phyloP scores from a whole-genome alignment of 2,113 vertebrate genomes.

The Ceyx cyanopectus region DNA sequence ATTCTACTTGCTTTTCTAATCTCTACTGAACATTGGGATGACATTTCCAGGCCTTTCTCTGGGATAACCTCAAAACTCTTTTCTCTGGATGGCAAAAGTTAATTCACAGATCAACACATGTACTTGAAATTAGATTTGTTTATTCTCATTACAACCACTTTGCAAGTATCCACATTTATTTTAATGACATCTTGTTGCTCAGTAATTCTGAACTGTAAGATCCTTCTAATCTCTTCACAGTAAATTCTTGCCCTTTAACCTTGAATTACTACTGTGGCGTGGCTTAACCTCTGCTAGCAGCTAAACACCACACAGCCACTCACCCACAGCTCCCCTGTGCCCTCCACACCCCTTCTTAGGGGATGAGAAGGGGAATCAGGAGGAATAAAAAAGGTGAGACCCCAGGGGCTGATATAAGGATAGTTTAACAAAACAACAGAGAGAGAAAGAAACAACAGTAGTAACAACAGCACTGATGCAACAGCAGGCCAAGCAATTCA shows the following conservation, averaged over 20 bases:
- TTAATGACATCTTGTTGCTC: slow-evolving; percentile 5
- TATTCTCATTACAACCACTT: neutral
- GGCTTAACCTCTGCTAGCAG: no score
- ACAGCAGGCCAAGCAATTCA: no score
- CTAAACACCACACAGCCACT: no score
- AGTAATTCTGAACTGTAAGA: neutral
- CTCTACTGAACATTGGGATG: neutral
- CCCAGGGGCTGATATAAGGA: no score
- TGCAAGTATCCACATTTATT: slow-evolving; percentile 5
- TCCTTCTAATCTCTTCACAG: neutral
- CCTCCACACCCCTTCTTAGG: no score
- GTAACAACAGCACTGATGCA: no score
- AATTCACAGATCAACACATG: neutral
- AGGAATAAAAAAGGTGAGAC: no score
- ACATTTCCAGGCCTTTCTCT: slow-evolving; percentile 37
- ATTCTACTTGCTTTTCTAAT: neutral
- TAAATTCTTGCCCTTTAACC: slow-evolving; percentile 8
- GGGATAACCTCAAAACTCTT: slow-evolving; percentile 33
- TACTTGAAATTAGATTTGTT: slow-evolving; percentile 25
- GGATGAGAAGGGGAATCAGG: no score
- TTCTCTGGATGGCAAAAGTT: neutral
- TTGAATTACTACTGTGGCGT: neutral
- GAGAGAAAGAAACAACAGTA: no score
- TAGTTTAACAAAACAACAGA: no score
- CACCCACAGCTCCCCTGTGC: no score